phyloP scores from a whole-genome alignment of 2,888 invertebrate species.

The Ormyrus rosae region DNA sequence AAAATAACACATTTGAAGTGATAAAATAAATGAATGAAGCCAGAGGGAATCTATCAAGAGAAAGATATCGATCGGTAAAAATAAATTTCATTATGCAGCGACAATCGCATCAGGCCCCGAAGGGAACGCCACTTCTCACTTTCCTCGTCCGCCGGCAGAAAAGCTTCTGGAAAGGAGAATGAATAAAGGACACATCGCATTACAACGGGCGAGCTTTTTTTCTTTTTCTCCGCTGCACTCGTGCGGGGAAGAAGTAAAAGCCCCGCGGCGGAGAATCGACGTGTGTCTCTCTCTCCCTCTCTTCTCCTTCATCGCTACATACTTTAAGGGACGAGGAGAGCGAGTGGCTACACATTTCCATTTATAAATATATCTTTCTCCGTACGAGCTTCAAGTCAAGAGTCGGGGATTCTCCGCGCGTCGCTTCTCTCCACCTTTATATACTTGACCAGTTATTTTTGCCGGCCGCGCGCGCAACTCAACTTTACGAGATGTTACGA shows the following conservation, averaged over 20 bases:
- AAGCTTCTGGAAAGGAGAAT: conserved; percentile 8
- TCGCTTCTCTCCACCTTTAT: conserved; percentile 49
- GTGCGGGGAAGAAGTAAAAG: neutral
- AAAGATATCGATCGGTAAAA: neutral
- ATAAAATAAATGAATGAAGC: no score
- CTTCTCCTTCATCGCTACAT: conserved; percentile 27
- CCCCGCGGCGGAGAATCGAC: conserved; percentile 37
- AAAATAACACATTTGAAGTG: no score
- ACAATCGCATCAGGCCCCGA: neutral
- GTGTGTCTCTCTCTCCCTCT: conserved; percentile 33
- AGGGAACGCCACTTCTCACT: neutral
- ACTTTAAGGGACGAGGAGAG: conserved; percentile 8
- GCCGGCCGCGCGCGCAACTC: conserved; percentile 57
- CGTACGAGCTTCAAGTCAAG: conserved; percentile 38
- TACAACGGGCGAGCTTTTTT: conserved; percentile 5
- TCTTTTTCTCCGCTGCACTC: neutral
- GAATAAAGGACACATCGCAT: conserved; percentile 11
- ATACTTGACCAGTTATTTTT: conserved; percentile 66
- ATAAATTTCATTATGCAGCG: neutral
- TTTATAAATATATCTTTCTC: conserved; percentile 59
- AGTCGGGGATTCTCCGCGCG: neutral
- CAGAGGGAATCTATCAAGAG: neutral
- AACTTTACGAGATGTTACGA: conserved; percentile 66
- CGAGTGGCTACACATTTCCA: conserved; percentile 48
- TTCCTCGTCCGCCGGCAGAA: neutral